Conservation (phyloP, 2,113 vertebrate species). For the Halichoerus grypus region DNA sequence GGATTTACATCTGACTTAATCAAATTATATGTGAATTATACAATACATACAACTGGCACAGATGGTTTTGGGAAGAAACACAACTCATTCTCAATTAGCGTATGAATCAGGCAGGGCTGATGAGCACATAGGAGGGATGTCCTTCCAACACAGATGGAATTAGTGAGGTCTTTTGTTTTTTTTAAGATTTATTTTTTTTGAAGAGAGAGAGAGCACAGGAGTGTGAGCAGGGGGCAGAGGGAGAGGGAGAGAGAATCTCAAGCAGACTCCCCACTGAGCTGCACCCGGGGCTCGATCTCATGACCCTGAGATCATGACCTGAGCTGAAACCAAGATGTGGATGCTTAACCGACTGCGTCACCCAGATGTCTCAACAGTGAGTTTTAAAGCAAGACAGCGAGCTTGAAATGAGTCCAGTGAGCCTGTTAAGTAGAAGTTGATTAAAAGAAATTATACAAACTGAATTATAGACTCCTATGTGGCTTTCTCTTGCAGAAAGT, state of each 20-base stretch:
- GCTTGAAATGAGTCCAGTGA: conserved; percentile 18
- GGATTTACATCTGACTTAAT: neutral
- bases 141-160: neutral
- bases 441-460: conserved; percentile 50
- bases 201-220: too few relatives aligned
- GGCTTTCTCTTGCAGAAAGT: conserved; percentile 60
- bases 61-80: neutral
- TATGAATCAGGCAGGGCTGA: neutral
- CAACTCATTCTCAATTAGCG: neutral
- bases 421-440: conserved; percentile 44
- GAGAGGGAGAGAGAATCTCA: too few relatives aligned
- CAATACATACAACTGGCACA: neutral
- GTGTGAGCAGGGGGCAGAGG: too few relatives aligned
- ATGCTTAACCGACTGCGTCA: too few relatives aligned
- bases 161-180: neutral
- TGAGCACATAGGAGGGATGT: fast-evolving
- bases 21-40: neutral
- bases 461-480: conserved; percentile 48
- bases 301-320: too few relatives aligned
- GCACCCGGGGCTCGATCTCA: too few relatives aligned
- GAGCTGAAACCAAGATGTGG: too few relatives aligned
- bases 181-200: neutral
- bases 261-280: too few relatives aligned
- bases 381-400: conserved; percentile 16
- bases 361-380: neutral